phyloP scores from a whole-genome alignment of 2,797 vertebrate genomes.

The Cetoscarus ocellatus region DNA sequence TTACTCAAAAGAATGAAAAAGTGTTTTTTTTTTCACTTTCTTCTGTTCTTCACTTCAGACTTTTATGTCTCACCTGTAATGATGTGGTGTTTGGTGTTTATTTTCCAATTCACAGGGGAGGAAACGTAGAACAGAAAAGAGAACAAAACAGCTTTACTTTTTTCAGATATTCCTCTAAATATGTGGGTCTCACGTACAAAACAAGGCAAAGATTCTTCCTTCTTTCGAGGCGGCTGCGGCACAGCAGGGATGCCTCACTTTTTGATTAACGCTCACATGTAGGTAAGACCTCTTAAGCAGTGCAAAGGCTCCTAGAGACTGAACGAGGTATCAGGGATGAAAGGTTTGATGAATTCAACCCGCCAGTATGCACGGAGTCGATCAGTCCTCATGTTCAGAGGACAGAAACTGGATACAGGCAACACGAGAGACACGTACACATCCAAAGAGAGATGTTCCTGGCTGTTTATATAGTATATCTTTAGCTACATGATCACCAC shows the following conservation, averaged over 20 bases:
- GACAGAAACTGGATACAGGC: conserved; percentile 29
- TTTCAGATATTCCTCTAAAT: conserved; percentile 19
- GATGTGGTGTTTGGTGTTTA: neutral
- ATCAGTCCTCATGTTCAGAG: conserved; percentile 41
- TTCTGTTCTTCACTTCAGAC: neutral
- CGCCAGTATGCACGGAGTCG: conserved; percentile 34
- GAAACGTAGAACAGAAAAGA: too few relatives aligned
- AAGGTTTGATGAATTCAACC: conserved; percentile 61
- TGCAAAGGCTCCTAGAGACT: conserved; percentile 41
- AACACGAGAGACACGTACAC: conserved; percentile 9
- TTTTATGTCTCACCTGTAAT: neutral
- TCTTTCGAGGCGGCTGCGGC: conserved; percentile 33
- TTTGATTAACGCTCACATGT: conserved; percentile 66
- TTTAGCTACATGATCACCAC: conserved; percentile 21
- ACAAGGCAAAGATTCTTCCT: conserved; percentile 32
- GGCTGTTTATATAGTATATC: conserved; percentile 7
- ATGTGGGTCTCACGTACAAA: conserved; percentile 49
- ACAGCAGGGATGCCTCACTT: conserved; percentile 46
- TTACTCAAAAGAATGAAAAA: neutral
- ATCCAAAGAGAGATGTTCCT: neutral
- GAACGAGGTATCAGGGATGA: conserved; percentile 41
- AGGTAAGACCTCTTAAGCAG: conserved; percentile 53
- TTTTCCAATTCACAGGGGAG: neutral
- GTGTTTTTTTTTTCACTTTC: neutral
- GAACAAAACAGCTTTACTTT: neutral